Base-by-base conservation (phyloP, 2,797 vertebrate species). In the Agapornis canus region DNA sequence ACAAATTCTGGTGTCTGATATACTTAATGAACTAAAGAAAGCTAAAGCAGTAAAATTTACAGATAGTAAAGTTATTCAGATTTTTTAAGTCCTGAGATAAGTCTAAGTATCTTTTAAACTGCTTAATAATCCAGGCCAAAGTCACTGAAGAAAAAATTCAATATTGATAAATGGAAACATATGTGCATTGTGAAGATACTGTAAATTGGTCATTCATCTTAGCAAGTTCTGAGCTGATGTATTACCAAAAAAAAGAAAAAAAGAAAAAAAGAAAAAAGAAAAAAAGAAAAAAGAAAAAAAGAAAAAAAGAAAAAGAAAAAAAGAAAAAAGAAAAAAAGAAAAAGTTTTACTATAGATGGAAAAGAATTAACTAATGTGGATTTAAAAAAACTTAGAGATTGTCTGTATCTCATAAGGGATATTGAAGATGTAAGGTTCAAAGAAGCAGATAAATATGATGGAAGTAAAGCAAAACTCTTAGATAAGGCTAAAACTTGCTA, bases 121-220 rank as follows among this genome's bases (percentile, higher is more conserved):
- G 29, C 61, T 92, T 85, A 82, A 84, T 79, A 76, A 89, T 45
- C 25, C 75, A 81, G 42, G 66, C 47, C 59, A 92, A 89, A 81
- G 51, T 7, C 73, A 73, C 16, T 29, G 37, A 15, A 90, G 52
- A 89, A 94, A 45, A 69, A 82, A 78, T 51, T 83, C 86, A 90
- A 31, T 94, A 66, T 23, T 79, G 59, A 84, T 73, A 93, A 95
- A 94, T 83, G 35, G 88, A 91, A 94, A 92, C 47, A 72, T 91
- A 92, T 29, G 32, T 61, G 76, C 43, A 13, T 54, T 52, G 54
- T 23, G 32, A 12, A 92, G 18, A 32, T 43, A 76, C 51, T 66
- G 54, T 66, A 82, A 86, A 92, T 92, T 48, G 84, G 29, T 66
- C 21, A 39, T 84, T 73, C 66, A 73, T 84, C 31, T 88, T 72